A percentile compares a stretch with the other conserved stretches of the same genome.
Evolutionary conservation across 2,888 invertebrate genomes (phyloP).

Genomic region (Noctua janthe): DNA sequence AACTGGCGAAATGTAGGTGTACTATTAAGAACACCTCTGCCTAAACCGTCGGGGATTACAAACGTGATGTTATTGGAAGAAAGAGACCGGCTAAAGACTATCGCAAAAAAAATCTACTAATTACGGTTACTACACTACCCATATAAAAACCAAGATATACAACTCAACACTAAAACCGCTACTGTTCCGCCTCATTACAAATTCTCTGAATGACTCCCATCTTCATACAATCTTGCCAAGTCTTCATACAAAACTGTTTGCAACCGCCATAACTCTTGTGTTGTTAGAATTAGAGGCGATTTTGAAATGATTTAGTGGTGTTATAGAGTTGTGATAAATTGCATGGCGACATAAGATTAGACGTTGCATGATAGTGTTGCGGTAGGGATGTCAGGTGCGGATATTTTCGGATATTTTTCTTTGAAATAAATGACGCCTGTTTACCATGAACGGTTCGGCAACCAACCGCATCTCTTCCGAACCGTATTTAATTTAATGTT

Average conservation of each 20-base stretch:
- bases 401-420: slow-evolving; percentile 21
- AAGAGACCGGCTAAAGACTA: too few species aligned
- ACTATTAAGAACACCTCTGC: too few species aligned
- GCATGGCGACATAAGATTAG: slow-evolving; percentile 53
- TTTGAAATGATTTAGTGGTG: slow-evolving; percentile 47
- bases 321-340: slow-evolving; percentile 45
- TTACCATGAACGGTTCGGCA: neutral
- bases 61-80: too few species aligned
- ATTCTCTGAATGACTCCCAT: slow-evolving; percentile 31
- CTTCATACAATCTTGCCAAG: slow-evolving; percentile 23
- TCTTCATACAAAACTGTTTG: slow-evolving; percentile 18
- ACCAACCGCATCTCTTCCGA: neutral
- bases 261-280: slow-evolving; percentile 40
- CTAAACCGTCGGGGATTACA: too few species aligned
- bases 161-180: neutral
- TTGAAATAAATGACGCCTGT: neutral
- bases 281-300: slow-evolving; percentile 15
- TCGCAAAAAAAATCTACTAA: neutral
- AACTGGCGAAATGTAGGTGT: too few species aligned
- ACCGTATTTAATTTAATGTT: too few species aligned
- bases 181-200: slow-evolving; percentile 26
- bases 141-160: too few species aligned
- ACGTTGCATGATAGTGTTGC: slow-evolving; percentile 46
- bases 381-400: slow-evolving; percentile 38
- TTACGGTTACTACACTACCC: neutral